phyloP scores from a whole-genome alignment of 2,888 invertebrate genomes.

The Scaptomyza flava region DNA sequence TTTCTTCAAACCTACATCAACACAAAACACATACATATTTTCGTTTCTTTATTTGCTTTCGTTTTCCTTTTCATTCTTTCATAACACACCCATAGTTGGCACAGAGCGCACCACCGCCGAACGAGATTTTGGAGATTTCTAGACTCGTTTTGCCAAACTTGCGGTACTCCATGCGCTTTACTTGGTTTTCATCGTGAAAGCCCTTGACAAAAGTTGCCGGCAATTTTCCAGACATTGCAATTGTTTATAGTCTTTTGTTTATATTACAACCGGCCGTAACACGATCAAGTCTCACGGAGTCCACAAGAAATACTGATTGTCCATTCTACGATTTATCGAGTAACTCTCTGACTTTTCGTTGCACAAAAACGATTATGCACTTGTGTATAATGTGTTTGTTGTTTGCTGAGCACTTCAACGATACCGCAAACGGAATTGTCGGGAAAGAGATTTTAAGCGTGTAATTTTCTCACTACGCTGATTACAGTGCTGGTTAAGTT shows the following conservation, averaged over 20 bases:
- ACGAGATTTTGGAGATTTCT: conserved; percentile 88
- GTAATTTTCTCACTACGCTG: no score
- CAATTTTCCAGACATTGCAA: conserved; percentile 54
- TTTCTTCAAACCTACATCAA: conserved; percentile 85
- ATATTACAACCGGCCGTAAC: conserved; percentile 17
- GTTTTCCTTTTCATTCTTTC: neutral
- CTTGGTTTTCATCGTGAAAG: conserved; percentile 87
- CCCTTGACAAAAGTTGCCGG: conserved; percentile 88
- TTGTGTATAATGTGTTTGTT: conserved; percentile 8
- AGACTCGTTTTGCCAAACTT: conserved; percentile 90
- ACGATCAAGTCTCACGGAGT: conserved; percentile 1
- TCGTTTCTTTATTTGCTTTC: neutral
- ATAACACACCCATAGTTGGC: conserved; percentile 87
- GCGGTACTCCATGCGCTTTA: conserved; percentile 90
- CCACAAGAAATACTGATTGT: conserved; percentile 26
- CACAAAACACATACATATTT: neutral
- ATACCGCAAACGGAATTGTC: neutral
- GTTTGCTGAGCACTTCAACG: neutral
- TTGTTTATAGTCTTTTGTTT: neutral
- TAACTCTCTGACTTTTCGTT: conserved; percentile 1
- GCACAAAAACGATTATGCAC: neutral
- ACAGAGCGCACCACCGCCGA: conserved; percentile 91
- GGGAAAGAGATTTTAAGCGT: no score
- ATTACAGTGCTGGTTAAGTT: conserved; percentile 21
- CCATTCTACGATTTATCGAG: conserved; percentile 8